Evolutionary conservation across 2,113 vertebrate genomes (phyloP).

Genomic region (Larimichthys crocea): DNA sequence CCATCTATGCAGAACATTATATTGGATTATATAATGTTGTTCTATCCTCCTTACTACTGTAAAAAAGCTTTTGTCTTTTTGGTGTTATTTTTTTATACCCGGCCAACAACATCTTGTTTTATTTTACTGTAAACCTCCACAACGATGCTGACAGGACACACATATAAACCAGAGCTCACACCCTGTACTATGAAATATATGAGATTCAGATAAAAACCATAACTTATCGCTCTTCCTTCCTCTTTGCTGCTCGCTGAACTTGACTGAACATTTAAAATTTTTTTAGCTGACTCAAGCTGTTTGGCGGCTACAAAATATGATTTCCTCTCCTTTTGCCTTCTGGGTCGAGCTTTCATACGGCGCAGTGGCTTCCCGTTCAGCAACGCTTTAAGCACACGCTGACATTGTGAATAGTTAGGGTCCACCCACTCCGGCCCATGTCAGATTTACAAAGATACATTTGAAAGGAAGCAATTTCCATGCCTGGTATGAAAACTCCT

Average conservation of each 20-base stretch:
- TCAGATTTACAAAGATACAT: conserved; percentile 51
- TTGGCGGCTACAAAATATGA: not conserved
- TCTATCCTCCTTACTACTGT: not conserved
- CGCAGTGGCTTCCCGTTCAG: not conserved
- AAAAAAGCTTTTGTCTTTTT: not conserved
- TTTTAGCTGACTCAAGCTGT: conserved; percentile 49
- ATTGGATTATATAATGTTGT: conserved; percentile 12
- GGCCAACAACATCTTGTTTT: not conserved
- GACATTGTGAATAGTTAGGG: conserved; percentile 2
- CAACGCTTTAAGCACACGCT: not conserved
- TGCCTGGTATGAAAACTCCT: conserved; percentile 53
- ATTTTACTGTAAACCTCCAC: not conserved
- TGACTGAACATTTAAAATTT: conserved; percentile 20
- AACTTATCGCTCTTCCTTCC: conserved; percentile 1
- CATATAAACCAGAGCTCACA: conserved; percentile 1
- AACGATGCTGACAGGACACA: conserved; percentile 5
- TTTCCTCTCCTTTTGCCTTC: conserved; percentile 8
- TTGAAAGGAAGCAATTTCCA: conserved; percentile 66
- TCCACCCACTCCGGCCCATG: not conserved
- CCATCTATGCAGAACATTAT: conserved; percentile 43
- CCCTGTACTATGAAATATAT: conserved; percentile 1
- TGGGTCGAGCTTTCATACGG: conserved; percentile 1
- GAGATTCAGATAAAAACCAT: conserved; percentile 22
- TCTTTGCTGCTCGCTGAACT: conserved; percentile 32
- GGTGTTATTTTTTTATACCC: not conserved